phyloP scores from a whole-genome alignment of 2,113 vertebrate genomes.

The Odocoileus virginianus region DNA sequence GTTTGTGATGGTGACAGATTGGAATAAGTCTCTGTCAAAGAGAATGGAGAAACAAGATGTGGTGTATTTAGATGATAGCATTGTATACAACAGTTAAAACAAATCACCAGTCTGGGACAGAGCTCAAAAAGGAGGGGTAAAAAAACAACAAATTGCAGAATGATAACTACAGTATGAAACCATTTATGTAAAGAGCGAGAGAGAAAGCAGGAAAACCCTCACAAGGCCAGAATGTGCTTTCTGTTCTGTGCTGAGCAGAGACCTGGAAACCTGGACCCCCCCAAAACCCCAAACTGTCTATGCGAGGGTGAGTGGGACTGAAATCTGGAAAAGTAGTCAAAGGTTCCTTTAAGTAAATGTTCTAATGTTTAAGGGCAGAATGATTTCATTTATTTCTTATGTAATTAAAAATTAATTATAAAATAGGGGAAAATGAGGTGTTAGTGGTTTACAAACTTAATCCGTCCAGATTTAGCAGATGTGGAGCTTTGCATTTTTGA shows the following conservation, averaged over 20 bases:
- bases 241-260: neutral
- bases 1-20: neutral
- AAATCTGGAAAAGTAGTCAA: neutral
- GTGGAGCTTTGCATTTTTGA: neutral
- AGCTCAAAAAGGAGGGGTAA: neutral
- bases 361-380: neutral
- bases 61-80: neutral
- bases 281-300: neutral
- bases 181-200: neutral
- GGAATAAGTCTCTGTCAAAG: neutral
- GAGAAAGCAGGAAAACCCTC: neutral
- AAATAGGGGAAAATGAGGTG: constrained; percentile 32
- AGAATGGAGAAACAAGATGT: neutral
- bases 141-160: neutral
- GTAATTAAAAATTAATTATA: constrained; percentile 38
- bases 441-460: constrained; percentile 27
- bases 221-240: neutral
- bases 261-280: neutral
- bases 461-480: neutral
- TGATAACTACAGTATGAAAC: neutral
- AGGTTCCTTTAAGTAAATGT: neutral
- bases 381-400: neutral
- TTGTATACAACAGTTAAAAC: neutral
- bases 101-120: neutral
- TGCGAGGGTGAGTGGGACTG: neutral